A percentile compares a stretch with the other conserved stretches of the same genome.
Evolutionary conservation across 1,140 invertebrate genomes (phyloP).

Genomic region (Pemphigus obesinymphae): DNA sequence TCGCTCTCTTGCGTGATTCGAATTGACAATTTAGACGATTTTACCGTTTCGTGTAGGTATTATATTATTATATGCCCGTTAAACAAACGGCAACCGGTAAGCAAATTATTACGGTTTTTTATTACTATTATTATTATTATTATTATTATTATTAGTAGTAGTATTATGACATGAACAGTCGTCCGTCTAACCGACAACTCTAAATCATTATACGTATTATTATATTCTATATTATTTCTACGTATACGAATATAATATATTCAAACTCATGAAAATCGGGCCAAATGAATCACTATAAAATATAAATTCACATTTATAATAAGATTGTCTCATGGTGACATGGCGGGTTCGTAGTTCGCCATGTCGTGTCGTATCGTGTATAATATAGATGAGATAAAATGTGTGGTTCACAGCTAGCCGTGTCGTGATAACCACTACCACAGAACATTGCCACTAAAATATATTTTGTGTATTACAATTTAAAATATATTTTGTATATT

Average conservation of each 20-base stretch:
- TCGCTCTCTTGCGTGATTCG: slow-evolving; percentile 5
- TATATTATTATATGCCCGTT: neutral
- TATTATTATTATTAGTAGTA: no score
- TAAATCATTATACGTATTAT: neutral
- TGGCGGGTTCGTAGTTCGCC: no score
- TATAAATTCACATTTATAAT: no score
- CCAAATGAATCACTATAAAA: neutral
- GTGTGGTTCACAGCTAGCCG: no score
- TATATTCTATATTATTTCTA: neutral
- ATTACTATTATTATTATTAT: neutral
- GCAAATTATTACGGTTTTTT: neutral
- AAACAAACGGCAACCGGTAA: neutral
- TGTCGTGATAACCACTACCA: no score
- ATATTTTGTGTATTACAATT: no score
- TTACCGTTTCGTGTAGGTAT: neutral
- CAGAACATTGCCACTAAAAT: no score
- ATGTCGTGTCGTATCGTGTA: no score
- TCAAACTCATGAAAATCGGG: neutral
- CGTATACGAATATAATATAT: neutral
- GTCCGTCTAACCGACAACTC: neutral
- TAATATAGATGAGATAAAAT: no score
- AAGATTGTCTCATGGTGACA: no score
- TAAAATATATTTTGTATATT: no score
- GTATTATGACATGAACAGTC: no score
- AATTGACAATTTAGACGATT: slow-evolving; percentile 12